These are phyloP conservation scores for Drosophila trichaetosa DNA, from an alignment of 2,888 invertebrate genomes.

Conservation along the genomic window DNA sequence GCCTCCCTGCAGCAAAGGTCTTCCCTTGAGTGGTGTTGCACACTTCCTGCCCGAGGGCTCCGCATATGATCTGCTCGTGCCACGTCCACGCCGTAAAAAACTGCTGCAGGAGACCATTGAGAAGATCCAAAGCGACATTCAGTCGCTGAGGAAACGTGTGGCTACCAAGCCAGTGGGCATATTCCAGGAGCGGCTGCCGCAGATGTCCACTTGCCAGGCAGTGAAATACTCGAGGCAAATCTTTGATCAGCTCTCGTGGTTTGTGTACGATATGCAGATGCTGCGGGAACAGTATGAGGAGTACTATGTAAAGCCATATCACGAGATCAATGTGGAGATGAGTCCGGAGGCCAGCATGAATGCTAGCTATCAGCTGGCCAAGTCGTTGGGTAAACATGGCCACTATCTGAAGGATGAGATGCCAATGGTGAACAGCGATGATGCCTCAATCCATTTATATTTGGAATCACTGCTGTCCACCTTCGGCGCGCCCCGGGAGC, in stretches of 20 bases:
- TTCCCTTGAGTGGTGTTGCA: slow-evolving; percentile 75
- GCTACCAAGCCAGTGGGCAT: slow-evolving; percentile 74
- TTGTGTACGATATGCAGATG: slow-evolving; percentile 77
- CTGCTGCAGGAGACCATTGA: slow-evolving; percentile 56
- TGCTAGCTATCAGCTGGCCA: slow-evolving; percentile 32
- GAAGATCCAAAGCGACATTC: slow-evolving; percentile 58
- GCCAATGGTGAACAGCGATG: slow-evolving; percentile 54
- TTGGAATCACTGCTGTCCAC: slow-evolving; percentile 71
- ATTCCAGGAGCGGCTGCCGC: slow-evolving; percentile 72
- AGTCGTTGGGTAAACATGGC: slow-evolving; percentile 65
- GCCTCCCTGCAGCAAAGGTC: slow-evolving; percentile 30
- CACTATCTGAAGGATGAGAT: slow-evolving; percentile 60
- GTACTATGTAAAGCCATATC: slow-evolving; percentile 70
- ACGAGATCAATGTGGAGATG: slow-evolving; percentile 70
- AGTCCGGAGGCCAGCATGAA: slow-evolving; percentile 27
- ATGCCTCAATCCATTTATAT: slow-evolving; percentile 66
- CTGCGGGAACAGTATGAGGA: slow-evolving; percentile 70
- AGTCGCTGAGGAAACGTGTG: slow-evolving; percentile 60
- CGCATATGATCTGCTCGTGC: slow-evolving; percentile 74
- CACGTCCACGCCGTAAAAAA: slow-evolving; percentile 62
- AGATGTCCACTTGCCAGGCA: slow-evolving; percentile 76
- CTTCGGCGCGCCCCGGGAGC: slow-evolving; percentile 58
- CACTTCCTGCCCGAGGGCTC: slow-evolving; percentile 77
- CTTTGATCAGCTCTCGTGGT: slow-evolving; percentile 79
- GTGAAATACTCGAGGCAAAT: slow-evolving; percentile 57